Base-by-base conservation (phyloP, 2,888 invertebrate species). In the Cosmopolites sordidus region DNA sequence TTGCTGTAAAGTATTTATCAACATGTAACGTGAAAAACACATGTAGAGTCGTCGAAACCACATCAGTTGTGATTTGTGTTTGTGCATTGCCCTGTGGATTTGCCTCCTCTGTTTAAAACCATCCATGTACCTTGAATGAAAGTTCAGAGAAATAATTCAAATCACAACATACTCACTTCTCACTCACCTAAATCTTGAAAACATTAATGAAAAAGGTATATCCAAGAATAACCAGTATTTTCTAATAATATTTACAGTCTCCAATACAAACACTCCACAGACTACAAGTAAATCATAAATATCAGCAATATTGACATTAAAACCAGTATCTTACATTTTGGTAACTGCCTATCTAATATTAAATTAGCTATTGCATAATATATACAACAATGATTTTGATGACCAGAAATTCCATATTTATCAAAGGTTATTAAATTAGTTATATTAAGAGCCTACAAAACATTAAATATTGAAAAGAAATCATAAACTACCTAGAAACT, bases 41-140 rank as follows among this genome's bases (percentile, higher is more conserved):
- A 97, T 84, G 69, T 95, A 98, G 2, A 98, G 77, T 69, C 84
- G 82, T 50, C 98, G 82, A 75, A 92, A 98, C 98, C 98, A 99
- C 33, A 92, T 83, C 76, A 92, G 84, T 73, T 99, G 98, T n/a
- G 93, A 92, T 61, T 79, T 76, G 72, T 98, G 95, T 49, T 83
- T 81, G 60, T 79, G 78, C 94, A 97, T 95, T 2, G 95, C 94
- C 60, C 78, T 75, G 70, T 87, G 79, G 17, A 87, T 74, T 16
- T 77, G 72, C 2, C 76, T 69, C 47, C 82, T 79, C 60, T 84
- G 82, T 3, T 78, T 76, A 78, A 81, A 81, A 50, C 79, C 79
- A 29, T 83, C 76, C 70, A 86, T 82, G 70, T 83, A 86, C 76
- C 86, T 86, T 68, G 4, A n/a, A n/a, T n/a, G n/a, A n/a, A n/a